Conservation (phyloP, 2,113 vertebrate species). For the Mystacornis crossleyi region DNA sequence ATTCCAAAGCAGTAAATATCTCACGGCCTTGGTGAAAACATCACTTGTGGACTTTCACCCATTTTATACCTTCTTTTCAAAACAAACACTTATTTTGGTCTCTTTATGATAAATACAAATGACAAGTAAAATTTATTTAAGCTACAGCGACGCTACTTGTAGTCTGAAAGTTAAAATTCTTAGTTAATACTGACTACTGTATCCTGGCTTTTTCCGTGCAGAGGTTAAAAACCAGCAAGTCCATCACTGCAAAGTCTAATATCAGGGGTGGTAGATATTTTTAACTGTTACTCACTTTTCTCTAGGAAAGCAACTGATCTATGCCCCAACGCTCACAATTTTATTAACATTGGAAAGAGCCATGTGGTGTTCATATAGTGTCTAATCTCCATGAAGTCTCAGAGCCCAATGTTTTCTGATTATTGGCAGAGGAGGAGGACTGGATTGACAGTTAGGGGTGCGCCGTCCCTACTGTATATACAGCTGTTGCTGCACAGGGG, state of each 20-base stretch:
- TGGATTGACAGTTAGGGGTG: slow-evolving; percentile 57
- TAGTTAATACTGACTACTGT: not conserved
- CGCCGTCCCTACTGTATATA: slow-evolving; percentile 47
- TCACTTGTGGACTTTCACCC: not conserved
- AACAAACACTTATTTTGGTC: not conserved
- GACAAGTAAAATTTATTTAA: not conserved
- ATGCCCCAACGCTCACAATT: not conserved
- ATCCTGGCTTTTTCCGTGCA: not conserved
- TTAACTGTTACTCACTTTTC: not conserved
- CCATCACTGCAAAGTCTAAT: not conserved
- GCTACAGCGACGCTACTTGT: not conserved
- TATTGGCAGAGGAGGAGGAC: not conserved
- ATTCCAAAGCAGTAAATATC: slow-evolving; percentile 1
- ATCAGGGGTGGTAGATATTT: not conserved
- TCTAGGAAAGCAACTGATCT: not conserved
- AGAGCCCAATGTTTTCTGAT: not conserved
- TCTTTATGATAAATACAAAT: not conserved
- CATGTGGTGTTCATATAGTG: not conserved
- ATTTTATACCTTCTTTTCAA: slow-evolving; percentile 7
- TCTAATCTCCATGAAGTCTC: not conserved
- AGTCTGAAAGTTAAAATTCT: not conserved
- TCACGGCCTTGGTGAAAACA: not conserved
- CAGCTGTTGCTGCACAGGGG: slow-evolving; percentile 63
- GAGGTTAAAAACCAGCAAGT: not conserved
- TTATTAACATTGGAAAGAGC: not conserved